Percentiles rank a stretch among this genome's conserved stretches.
phyloP scores from a whole-genome alignment of 2,888 invertebrate species.

The Drosophila kambysellisi region DNA sequence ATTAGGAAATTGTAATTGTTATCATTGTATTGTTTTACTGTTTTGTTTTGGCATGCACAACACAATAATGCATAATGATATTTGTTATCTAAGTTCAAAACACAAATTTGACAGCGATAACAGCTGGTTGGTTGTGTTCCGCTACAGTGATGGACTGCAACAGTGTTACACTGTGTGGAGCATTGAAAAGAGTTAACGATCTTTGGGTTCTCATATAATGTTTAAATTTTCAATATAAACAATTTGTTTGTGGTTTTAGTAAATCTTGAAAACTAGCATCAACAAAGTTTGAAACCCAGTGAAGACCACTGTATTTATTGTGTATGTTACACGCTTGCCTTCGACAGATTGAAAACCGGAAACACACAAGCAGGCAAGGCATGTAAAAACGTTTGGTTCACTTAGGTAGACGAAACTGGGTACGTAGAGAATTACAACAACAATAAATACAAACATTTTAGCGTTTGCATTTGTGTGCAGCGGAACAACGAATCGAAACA shows the following conservation, averaged over 20 bases:
- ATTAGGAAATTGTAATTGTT: constrained; percentile 20
- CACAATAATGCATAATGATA: constrained; percentile 9
- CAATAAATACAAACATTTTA: constrained; percentile 12
- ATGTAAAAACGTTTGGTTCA: constrained; percentile 24
- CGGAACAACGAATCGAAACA: constrained; percentile 1
- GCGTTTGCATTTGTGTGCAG: constrained; percentile 13
- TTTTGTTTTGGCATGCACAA: background rate
- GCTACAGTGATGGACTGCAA: background rate
- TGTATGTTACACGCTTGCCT: background rate
- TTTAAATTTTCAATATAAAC: background rate
- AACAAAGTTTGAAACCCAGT: background rate
- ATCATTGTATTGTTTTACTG: background rate
- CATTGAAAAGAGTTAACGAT: background rate
- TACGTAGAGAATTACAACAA: constrained; percentile 10
- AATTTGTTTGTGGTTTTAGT: background rate
- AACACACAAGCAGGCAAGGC: constrained; percentile 37
- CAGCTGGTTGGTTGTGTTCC: constrained; percentile 47
- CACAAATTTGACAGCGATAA: constrained; percentile 37
- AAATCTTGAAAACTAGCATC: background rate
- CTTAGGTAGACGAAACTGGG: constrained; percentile 42
- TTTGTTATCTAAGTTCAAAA: constrained; percentile 42
- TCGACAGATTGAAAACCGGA: constrained; percentile 27
- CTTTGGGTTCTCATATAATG: background rate
- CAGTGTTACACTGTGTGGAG: background rate
- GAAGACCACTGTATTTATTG: background rate